A percentile compares a stretch with the other conserved stretches of the same genome.
Evolutionary conservation across 2,888 invertebrate species (phyloP).

Genomic region (Syrphus vitripennis): DNA sequence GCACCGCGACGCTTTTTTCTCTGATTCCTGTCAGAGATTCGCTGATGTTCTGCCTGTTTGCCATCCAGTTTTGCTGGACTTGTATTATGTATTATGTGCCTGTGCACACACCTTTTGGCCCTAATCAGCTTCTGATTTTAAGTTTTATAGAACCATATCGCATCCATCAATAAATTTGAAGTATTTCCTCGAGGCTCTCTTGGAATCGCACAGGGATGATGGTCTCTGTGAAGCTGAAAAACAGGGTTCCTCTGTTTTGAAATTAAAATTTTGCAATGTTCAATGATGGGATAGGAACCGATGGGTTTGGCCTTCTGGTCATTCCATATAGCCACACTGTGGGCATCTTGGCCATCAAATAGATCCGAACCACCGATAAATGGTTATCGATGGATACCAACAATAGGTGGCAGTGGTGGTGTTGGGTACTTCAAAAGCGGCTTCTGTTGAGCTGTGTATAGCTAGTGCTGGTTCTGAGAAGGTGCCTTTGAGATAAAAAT

Average conservation of each 20-base stretch:
- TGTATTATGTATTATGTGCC: not conserved
- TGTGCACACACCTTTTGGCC: slow-evolving; percentile 43
- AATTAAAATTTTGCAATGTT: slow-evolving; percentile 62
- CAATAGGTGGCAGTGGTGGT: slow-evolving; percentile 64
- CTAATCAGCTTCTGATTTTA: slow-evolving; percentile 71
- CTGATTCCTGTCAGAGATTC: slow-evolving; percentile 39
- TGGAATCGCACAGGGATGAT: not conserved
- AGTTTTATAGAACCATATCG: slow-evolving; percentile 69
- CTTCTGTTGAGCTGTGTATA: slow-evolving; percentile 40
- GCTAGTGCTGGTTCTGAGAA: not conserved
- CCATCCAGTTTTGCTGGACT: not conserved
- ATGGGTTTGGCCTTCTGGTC: slow-evolving; percentile 30
- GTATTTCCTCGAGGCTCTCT: slow-evolving; percentile 52
- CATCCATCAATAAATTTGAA: slow-evolving; percentile 72
- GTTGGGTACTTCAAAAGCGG: slow-evolving; percentile 68
- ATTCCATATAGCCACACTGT: slow-evolving; percentile 44
- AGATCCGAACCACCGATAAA: slow-evolving; percentile 67
- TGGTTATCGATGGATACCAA: slow-evolving; percentile 70
- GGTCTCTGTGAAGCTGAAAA: not conserved
- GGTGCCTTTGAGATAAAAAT: slow-evolving; percentile 46
- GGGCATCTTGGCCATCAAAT: slow-evolving; percentile 62
- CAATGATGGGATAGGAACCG: not conserved
- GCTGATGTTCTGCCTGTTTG: not conserved
- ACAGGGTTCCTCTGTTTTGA: slow-evolving; percentile 45
- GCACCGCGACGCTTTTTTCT: slow-evolving; percentile 59